Evolutionary conservation across 2,888 invertebrate species (phyloP).

Genomic region (Torymus auratus): DNA sequence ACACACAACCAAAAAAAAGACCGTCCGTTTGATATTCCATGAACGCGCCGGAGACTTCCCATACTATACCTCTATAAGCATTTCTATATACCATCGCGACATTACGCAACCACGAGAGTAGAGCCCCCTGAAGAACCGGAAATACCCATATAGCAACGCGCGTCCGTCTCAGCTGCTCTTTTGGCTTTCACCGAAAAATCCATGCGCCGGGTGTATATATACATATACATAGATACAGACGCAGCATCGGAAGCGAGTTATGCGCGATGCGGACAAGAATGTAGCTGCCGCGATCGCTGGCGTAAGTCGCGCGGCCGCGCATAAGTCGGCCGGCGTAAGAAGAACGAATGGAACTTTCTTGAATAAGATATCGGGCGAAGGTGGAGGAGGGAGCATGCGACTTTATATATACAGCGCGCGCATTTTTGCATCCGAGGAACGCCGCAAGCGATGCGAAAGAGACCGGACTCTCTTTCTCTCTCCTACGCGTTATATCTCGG

Average conservation of each 20-base stretch:
- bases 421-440: conserved; percentile 7
- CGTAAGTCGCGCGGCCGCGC: conserved; percentile 15
- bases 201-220: background rate
- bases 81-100: background rate
- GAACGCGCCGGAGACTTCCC: too few species aligned
- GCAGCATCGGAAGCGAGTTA: conserved; percentile 67
- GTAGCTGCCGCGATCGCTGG: conserved; percentile 65
- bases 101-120: conserved; percentile 29
- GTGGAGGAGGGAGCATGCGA: conserved; percentile 25
- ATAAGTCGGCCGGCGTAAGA: conserved; percentile 59
- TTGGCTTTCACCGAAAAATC: conserved; percentile 21
- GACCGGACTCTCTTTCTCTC: conserved; percentile 8
- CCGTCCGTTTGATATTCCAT: background rate
- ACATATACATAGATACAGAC: background rate
- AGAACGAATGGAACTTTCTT: conserved; percentile 74
- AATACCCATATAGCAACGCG: conserved; percentile 18
- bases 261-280: conserved; percentile 73
- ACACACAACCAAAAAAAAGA: background rate
- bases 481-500: background rate
- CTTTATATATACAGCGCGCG: background rate
- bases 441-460: conserved; percentile 9
- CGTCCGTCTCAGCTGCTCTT: conserved; percentile 3
- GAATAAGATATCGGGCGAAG: conserved; percentile 74
- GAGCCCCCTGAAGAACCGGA: conserved; percentile 21
- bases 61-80: background rate